These are phyloP conservation scores for Umimayanthus kanabou DNA, from an alignment of 92 coral and sea anemone genomes.

Conservation along the genomic window DNA sequence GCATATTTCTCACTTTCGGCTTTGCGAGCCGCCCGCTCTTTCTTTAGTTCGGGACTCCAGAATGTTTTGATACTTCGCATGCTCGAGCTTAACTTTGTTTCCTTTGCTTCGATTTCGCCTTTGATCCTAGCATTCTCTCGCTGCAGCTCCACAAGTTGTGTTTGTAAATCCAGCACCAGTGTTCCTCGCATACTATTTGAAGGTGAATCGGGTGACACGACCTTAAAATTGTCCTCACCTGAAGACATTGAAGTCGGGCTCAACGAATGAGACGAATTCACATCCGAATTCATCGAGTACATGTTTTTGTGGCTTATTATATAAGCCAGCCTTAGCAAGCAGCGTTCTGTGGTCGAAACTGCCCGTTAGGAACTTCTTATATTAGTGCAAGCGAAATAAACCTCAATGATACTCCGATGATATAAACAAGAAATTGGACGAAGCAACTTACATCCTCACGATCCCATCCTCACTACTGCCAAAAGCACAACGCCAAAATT, in stretches of 20 bases:
- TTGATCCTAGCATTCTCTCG: slow-evolving; percentile 87
- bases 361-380: slow-evolving; percentile 21
- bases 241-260: slow-evolving; percentile 54
- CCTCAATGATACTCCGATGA: not conserved
- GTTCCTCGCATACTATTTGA: slow-evolving; percentile 41
- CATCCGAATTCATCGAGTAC: slow-evolving; percentile 59
- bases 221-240: slow-evolving; percentile 18
- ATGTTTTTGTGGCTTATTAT: not conserved
- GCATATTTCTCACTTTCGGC: slow-evolving; percentile 81
- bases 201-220: slow-evolving; percentile 17
- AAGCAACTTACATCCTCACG: slow-evolving; percentile 1
- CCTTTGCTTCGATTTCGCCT: slow-evolving; percentile 94
- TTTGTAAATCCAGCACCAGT: slow-evolving; percentile 50
- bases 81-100: slow-evolving; percentile 91
- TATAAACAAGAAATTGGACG: slow-evolving; percentile 18
- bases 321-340: slow-evolving; percentile 4
- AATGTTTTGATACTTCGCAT: slow-evolving; percentile 97
- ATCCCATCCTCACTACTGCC: not conserved
- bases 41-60: slow-evolving; percentile 99
- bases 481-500: slow-evolving; percentile 18
- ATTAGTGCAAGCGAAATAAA: not conserved
- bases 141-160: slow-evolving; percentile 72
- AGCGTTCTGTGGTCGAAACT: not conserved
- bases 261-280: slow-evolving; percentile 48
- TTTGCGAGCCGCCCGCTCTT: slow-evolving; percentile 95